phyloP scores from a whole-genome alignment of 2,888 invertebrate genomes.

The Caradrina kadenii region DNA sequence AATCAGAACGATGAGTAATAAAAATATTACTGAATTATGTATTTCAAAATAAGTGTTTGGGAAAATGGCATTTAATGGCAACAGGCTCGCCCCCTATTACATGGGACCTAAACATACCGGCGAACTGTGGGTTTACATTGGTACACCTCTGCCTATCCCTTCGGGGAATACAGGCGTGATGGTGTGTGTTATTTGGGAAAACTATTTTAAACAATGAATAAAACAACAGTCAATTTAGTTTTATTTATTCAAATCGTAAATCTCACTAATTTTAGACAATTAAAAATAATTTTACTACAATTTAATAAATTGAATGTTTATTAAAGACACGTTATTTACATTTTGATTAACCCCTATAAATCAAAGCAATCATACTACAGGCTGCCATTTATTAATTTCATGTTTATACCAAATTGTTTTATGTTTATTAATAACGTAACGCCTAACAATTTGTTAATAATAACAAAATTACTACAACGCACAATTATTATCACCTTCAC shows the following conservation, averaged over 20 bases:
- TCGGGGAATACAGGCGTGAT: no score
- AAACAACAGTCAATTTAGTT: slow-evolving; percentile 45
- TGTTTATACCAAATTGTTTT: slow-evolving; percentile 1
- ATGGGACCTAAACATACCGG: no score
- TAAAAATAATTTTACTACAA: slow-evolving; percentile 45
- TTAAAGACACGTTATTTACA: slow-evolving; percentile 57
- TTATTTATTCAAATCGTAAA: slow-evolving; percentile 53
- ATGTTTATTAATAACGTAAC: neutral
- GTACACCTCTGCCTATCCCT: no score
- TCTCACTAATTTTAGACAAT: slow-evolving; percentile 34
- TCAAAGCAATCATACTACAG: slow-evolving; percentile 32
- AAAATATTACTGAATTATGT: no score
- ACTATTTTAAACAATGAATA: slow-evolving; percentile 25
- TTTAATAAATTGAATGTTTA: slow-evolving; percentile 37
- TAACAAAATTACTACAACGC: slow-evolving; percentile 19
- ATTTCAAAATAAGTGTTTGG: neutral
- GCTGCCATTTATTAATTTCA: slow-evolving; percentile 34
- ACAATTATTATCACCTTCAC: slow-evolving; percentile 15
- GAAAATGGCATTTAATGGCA: no score
- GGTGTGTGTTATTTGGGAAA: no score
- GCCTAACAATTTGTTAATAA: neutral
- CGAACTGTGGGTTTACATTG: no score
- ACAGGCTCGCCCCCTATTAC: no score
- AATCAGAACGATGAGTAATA: no score
- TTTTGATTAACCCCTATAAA: slow-evolving; percentile 41